A percentile compares a stretch with the other conserved stretches of the same genome.
These are phyloP conservation scores for Ctenodactylus gundi DNA, from an alignment of 2,113 vertebrate genomes.

Conservation along the genomic window DNA sequence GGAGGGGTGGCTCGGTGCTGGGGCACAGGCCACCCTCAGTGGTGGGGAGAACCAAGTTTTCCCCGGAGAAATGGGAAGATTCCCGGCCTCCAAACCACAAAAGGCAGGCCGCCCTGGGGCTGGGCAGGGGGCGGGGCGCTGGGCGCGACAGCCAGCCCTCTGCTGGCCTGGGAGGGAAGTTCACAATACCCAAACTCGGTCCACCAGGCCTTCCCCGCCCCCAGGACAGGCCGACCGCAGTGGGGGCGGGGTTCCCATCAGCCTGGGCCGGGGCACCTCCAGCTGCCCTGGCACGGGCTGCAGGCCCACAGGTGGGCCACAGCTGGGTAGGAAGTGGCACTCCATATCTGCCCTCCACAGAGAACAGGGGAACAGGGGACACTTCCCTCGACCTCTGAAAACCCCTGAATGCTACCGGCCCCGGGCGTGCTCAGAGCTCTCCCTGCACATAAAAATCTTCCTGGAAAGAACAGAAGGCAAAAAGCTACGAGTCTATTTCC, in stretches of 20 bases:
- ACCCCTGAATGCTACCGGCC: neutral
- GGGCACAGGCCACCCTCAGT: conserved; percentile 27
- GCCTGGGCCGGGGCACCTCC: neutral
- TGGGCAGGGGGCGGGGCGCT: conserved; percentile 64
- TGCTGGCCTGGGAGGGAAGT: conserved; percentile 75
- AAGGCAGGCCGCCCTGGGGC: conserved; percentile 61
- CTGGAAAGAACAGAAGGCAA: neutral
- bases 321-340: neutral
- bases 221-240: neutral
- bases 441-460: conserved; percentile 11
- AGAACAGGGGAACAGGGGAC: neutral
- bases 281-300: neutral
- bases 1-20: neutral
- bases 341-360: neutral
- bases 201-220: neutral
- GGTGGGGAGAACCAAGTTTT: conserved; percentile 39
- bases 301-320: neutral
- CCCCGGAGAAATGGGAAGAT: conserved; percentile 67
- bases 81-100: conserved; percentile 63
- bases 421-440: neutral
- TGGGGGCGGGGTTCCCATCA: neutral
- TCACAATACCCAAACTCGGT: conserved; percentile 44
- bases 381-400: neutral
- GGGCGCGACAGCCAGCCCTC: conserved; percentile 66
- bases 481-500: conserved; percentile 33